A percentile compares a stretch with the other conserved stretches of the same genome.
Evolutionary conservation across 2,797 vertebrate species (phyloP).

Genomic region (Pampus argenteus): DNA sequence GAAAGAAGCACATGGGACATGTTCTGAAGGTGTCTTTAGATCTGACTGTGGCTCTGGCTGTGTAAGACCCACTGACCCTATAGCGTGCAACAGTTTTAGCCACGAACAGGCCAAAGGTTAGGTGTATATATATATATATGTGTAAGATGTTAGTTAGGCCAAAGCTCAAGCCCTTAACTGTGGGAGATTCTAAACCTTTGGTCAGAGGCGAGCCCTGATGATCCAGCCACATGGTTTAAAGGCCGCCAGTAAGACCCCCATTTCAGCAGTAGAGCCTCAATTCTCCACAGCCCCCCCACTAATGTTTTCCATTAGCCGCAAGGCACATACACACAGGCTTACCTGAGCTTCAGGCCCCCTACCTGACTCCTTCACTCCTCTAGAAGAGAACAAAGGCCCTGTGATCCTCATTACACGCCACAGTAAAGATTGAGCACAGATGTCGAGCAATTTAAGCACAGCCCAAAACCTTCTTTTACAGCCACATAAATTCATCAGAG

Average conservation of each 20-base stretch:
- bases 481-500: slow-evolving; percentile 80
- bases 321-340: slow-evolving; percentile 38
- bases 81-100: slow-evolving; percentile 1
- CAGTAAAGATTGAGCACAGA: slow-evolving; percentile 82
- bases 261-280: slow-evolving; percentile 24
- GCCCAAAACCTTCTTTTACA: slow-evolving; percentile 77
- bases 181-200: slow-evolving; percentile 30
- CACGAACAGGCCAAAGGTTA: slow-evolving; percentile 11
- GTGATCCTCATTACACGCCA: slow-evolving; percentile 73
- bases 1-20: background rate
- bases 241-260: slow-evolving; percentile 28
- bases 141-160: background rate
- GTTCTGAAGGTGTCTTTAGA: background rate
- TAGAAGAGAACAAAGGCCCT: slow-evolving; percentile 79
- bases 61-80: slow-evolving; percentile 12
- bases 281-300: slow-evolving; percentile 33
- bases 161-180: slow-evolving; percentile 24
- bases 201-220: slow-evolving; percentile 21
- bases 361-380: slow-evolving; percentile 53
- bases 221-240: slow-evolving; percentile 47
- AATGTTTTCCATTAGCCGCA: slow-evolving; percentile 66
- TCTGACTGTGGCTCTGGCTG: slow-evolving; percentile 12
- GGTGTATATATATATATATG: background rate
- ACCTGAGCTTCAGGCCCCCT: slow-evolving; percentile 69
- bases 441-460: slow-evolving; percentile 72